These are phyloP conservation scores for Chelidonichthys spinosus DNA, from an alignment of 2,797 vertebrate genomes.

Conservation along the genomic window DNA sequence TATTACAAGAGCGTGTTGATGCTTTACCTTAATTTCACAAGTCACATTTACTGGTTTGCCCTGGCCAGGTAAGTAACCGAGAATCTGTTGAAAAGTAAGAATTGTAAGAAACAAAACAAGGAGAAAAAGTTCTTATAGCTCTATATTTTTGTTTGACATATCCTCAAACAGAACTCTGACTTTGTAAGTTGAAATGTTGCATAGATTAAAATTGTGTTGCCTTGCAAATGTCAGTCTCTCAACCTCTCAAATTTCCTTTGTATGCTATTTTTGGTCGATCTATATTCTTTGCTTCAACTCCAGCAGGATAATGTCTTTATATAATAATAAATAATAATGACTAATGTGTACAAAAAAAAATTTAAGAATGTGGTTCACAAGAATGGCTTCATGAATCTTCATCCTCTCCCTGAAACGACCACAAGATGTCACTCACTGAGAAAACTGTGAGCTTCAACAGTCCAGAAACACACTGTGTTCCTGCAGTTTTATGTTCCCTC, in stretches of 20 bases:
- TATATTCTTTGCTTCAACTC: background rate
- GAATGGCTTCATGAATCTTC: background rate
- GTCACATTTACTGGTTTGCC: conserved; percentile 91
- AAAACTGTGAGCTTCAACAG: background rate
- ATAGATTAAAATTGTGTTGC: background rate
- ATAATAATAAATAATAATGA: background rate
- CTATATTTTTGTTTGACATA: background rate
- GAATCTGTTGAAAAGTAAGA: conserved; percentile 84
- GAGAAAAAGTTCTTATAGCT: background rate
- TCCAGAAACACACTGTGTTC: conserved; percentile 3
- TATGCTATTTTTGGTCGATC: background rate
- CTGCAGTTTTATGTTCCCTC: conserved; percentile 13
- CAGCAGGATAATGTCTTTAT: background rate
- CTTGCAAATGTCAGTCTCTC: background rate
- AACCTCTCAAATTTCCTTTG: background rate
- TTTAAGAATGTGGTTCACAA: background rate
- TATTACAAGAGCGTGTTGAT: conserved; percentile 1
- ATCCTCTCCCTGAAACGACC: conserved; percentile 40
- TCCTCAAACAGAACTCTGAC: background rate
- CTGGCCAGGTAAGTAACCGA: conserved; percentile 93
- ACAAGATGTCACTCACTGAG: conserved; percentile 68
- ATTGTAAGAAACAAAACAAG: background rate
- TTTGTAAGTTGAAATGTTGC: background rate
- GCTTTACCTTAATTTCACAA: conserved; percentile 90
- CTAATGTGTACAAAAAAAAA: background rate